A percentile compares a stretch with the other conserved stretches of the same genome.
Evolutionary conservation across 1,140 invertebrate species (phyloP).

Genomic region (Eciton burchellii): DNA sequence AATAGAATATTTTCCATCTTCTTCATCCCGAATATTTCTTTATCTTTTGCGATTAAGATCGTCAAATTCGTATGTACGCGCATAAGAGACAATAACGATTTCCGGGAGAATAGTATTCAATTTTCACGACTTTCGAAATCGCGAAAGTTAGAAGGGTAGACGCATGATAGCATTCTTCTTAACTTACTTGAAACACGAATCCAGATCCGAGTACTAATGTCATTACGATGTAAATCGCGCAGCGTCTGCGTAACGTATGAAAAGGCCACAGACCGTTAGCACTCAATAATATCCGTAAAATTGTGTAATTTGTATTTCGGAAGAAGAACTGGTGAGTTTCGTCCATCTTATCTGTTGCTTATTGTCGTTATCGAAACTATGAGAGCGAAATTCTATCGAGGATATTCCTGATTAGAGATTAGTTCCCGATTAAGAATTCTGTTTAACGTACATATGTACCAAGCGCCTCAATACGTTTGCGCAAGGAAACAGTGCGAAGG

Average conservation of each 20-base stretch:
- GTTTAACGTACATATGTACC: slow-evolving; percentile 14
- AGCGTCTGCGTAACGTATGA: neutral
- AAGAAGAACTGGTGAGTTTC: slow-evolving; percentile 21
- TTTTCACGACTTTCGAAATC: neutral
- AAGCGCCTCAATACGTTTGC: neutral
- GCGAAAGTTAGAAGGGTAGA: neutral
- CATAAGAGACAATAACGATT: neutral
- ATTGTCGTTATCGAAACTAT: neutral
- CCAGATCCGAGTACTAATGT: slow-evolving; percentile 5
- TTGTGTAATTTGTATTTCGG: slow-evolving; percentile 2
- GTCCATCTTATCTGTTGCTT: neutral
- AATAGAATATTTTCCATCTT: too few relatives aligned
- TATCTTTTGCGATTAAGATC: too few relatives aligned
- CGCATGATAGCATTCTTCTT: neutral
- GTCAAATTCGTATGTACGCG: neutral
- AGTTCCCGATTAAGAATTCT: slow-evolving; percentile 7
- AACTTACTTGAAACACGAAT: slow-evolving; percentile 8
- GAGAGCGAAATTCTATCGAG: neutral
- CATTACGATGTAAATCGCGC: slow-evolving; percentile 5
- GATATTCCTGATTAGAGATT: neutral
- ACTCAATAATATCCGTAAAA: slow-evolving; percentile 11
- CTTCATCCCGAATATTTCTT: too few relatives aligned
- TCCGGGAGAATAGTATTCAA: neutral
- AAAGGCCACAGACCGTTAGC: slow-evolving; percentile 33
- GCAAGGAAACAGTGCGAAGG: neutral